Base-by-base conservation (phyloP, 2,797 vertebrate species). In the Aphelocoma californica region DNA sequence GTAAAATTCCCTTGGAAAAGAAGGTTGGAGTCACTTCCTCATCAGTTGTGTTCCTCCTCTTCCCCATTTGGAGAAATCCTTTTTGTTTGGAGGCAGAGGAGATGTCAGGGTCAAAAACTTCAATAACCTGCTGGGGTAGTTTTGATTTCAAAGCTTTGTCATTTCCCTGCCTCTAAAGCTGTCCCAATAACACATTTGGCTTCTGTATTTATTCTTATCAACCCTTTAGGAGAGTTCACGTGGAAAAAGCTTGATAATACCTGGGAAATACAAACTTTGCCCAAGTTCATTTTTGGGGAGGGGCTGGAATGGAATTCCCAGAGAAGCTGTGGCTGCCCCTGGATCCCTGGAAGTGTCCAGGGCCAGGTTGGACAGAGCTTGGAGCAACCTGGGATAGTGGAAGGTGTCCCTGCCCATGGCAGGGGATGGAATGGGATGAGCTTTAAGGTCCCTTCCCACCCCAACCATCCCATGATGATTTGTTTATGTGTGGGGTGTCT, bases 61-160 rank as follows among this genome's bases (percentile, higher is more conserved):
- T 81, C 36, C 26, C 42, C 15, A 6, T 34, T 20, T 78, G n/a
- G 28, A 71, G n/a, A 28, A 12, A 1, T 36, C 51, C 54, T 45
- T 75, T 66, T 26, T 45, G n/a, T 77, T 78, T 66, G 0, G 2
- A 82, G 51, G 47, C 32, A 81, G 61, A n/a, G 14, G 21, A 17
- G 28, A 40, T 24, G n/a, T 69, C 73, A 75, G 83, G 64, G 67
- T 91, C 61, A 91, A 71, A 85, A 72, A 32, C 29, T 19, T 23
- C 71, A n/a, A 1, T 60, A 14, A 66, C 25, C 26, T 67, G 14
- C n/a, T 90, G 58, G 12, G 34, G 31, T 1, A 50, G 64, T 38
- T 96, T 88, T 61, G 65, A 74, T 92, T 92, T 92, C 54, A 47
- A 82, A 66, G 36, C 57, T 88, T 72, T 71, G n/a, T 88, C 53